A percentile compares a stretch with the other conserved stretches of the same genome.
phyloP scores from a whole-genome alignment of 2,888 invertebrate species.

The Priocnemis perturbator region DNA sequence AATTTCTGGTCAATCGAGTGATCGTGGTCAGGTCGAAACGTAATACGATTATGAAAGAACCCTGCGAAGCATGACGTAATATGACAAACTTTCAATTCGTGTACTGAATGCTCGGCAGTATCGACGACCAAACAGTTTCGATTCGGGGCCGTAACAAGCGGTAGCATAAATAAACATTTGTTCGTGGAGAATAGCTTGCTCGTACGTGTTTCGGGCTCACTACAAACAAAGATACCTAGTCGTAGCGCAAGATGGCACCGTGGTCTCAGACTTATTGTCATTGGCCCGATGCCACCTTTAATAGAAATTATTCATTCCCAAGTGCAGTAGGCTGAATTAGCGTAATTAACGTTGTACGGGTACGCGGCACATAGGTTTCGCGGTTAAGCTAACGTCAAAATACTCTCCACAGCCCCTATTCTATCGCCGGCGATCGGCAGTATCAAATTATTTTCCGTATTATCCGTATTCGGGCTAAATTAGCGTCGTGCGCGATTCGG shows the following conservation, averaged over 20 bases:
- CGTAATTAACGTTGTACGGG: background rate
- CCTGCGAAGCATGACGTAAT: no score
- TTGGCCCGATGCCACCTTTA: conserved; percentile 46
- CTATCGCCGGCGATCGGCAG: no score
- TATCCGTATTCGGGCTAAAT: no score
- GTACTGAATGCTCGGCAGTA: background rate
- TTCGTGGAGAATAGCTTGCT: conserved; percentile 33
- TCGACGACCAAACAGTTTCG: background rate
- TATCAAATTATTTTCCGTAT: no score
- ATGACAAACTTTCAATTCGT: background rate
- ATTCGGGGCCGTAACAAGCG: conserved; percentile 28
- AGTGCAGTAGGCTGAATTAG: background rate
- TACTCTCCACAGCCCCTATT: no score
- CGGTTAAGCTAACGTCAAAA: background rate
- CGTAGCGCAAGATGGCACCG: conserved; percentile 48
- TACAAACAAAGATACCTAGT: conserved; percentile 38
- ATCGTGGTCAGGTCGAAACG: no score
- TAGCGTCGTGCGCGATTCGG: no score
- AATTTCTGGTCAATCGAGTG: no score
- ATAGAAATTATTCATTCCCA: conserved; percentile 42
- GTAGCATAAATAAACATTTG: conserved; percentile 37
- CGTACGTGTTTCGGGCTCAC: conserved; percentile 24
- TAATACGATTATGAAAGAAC: no score
- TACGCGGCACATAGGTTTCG: background rate
- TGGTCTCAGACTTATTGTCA: conserved; percentile 37